These are phyloP conservation scores for Acropora yongei DNA, from an alignment of 64 coral and sea anemone genomes.

Conservation along the genomic window DNA sequence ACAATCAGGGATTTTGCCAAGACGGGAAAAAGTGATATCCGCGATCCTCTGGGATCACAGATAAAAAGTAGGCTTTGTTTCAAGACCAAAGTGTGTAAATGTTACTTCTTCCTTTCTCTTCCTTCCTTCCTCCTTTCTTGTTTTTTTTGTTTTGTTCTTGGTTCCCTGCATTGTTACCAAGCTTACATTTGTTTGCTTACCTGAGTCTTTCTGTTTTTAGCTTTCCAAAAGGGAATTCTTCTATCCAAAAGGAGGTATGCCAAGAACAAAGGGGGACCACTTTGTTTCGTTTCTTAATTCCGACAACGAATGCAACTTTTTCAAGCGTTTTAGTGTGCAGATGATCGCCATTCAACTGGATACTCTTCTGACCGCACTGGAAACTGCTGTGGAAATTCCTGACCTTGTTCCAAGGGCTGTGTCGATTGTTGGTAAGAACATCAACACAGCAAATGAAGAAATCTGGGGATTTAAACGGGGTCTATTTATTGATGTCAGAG, in stretches of 20 bases:
- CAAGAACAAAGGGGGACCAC: constrained; percentile 11
- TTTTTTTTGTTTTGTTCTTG: neutral
- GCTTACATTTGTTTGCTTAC: neutral
- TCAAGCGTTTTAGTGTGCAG: constrained; percentile 13
- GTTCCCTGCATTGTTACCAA: neutral
- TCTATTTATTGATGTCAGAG: constrained; percentile 21
- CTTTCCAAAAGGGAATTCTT: constrained; percentile 23
- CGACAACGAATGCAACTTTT: constrained; percentile 18
- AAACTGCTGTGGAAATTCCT: constrained; percentile 18
- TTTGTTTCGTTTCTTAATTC: constrained; percentile 24
- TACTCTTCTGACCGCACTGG: constrained; percentile 12
- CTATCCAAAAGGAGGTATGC: constrained; percentile 23
- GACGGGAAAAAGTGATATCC: neutral
- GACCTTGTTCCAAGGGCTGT: constrained; percentile 22
- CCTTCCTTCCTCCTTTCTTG: neutral
- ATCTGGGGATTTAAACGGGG: constrained; percentile 25
- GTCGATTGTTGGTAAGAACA: constrained; percentile 32
- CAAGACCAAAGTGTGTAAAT: neutral
- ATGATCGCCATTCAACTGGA: constrained; percentile 24
- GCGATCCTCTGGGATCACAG: neutral
- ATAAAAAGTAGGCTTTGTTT: neutral
- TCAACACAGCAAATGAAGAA: constrained; percentile 16
- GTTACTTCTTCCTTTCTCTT: neutral
- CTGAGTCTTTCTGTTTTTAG: constrained; percentile 7
- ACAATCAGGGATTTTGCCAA: neutral